Base-by-base conservation (phyloP, 2,888 invertebrate genomes). In the Noctua fimbriata region DNA sequence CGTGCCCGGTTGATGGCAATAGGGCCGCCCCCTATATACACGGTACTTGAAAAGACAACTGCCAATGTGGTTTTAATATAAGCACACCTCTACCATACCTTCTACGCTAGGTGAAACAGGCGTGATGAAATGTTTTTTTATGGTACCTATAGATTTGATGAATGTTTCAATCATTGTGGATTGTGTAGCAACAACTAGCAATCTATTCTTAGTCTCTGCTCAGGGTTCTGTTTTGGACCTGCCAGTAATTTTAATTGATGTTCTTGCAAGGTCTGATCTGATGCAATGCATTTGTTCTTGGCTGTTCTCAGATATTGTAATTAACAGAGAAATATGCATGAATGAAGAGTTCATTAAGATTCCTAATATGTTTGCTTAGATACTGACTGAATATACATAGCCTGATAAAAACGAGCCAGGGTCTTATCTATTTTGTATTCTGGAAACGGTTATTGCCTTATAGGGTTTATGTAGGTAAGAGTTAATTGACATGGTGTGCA, bases 401-500 rank as follows among this genome's bases (percentile, higher is more conserved):
- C 36, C 24, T 87, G 55, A 71, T 84, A 66, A n/a, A 47, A 77
- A 67, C 24, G 12, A 70, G 28, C 67, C 88, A 85, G 69, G 85
- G 85, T 65, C 60, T n/a, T 10, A 44, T 14, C 12, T 36, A 70
- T 55, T 87, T 85, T 73, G 88, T 85, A 85, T 85, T 84, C 85
- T 58, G 21, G 7, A 47, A 80, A 69, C 78, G 49, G 28, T 75
- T 60, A 55, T 75, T 44, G 32, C 66, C 52, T 55, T 73, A 44
- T 2, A 73, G 58, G 65, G 63, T 32, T 21, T 41, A 36, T 47
- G 65, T 36, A 67, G 55, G 55, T 70, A 28, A 36, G 44, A 36
- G 24, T 70, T 66, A 75, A 52, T 44, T 73, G 60, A 73, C 63
- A 73, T 14, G 55, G 36, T 69, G 12, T 73, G 55, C 28, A 65